Percentiles rank a stretch among this genome's conserved stretches.
phyloP scores from a whole-genome alignment of 2,888 invertebrate species.

The Cacoxenus indagator region DNA sequence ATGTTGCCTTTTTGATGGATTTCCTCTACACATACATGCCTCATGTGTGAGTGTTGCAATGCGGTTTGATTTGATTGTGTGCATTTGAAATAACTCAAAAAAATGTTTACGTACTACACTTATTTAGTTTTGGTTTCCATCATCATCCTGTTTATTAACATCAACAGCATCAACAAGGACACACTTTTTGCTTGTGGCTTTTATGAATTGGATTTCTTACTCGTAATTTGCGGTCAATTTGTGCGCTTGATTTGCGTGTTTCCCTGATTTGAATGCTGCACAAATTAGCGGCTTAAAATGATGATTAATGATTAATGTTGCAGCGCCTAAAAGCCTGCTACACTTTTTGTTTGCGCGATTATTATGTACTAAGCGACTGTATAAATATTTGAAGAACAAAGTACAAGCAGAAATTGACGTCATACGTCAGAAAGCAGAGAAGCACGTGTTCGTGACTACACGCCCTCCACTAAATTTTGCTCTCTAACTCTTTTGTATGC shows the following conservation, averaged over 20 bases:
- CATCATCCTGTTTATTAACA: not conserved
- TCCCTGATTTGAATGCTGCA: not conserved
- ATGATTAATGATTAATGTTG: not conserved
- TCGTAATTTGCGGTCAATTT: constrained; percentile 27
- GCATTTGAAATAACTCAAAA: not conserved
- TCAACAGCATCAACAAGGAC: not conserved
- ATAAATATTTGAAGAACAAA: no score
- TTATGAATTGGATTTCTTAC: constrained; percentile 7
- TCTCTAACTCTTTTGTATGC: no score
- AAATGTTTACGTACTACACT: not conserved
- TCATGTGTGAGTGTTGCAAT: constrained; percentile 1
- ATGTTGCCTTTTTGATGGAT: constrained; percentile 21
- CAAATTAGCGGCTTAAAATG: constrained; percentile 17
- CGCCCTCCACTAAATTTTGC: not conserved
- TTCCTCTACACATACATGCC: not conserved
- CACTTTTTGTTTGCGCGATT: not conserved
- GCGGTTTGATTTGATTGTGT: constrained; percentile 11
- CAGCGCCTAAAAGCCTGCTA: not conserved
- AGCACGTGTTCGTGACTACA: not conserved
- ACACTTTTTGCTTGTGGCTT: not conserved
- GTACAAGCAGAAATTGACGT: not conserved
- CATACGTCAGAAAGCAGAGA: not conserved
- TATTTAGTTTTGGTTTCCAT: not conserved
- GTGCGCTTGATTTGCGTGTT: constrained; percentile 6
- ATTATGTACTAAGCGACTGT: not conserved